Evolutionary conservation across 2,888 invertebrate genomes (phyloP), one percentile per base, ranked within the genome.

Genomic region (Apotomis turbidana): DNA sequence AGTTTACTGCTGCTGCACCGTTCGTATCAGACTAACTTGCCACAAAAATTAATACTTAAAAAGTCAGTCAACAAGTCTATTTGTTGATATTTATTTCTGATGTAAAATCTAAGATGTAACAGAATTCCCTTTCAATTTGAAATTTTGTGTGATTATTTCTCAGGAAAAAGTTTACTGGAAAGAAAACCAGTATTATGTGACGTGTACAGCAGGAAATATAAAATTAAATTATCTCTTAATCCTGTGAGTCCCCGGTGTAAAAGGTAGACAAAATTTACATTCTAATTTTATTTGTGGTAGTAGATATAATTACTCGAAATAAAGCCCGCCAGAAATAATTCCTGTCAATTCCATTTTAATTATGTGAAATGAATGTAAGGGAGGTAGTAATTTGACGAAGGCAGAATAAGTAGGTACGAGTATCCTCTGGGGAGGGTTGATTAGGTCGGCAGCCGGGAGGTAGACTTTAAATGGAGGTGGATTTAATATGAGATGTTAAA

Each of bases 321-420:
- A 41, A 41, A 41, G 6, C 51, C 63, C 15, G 8, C n/a, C 52
- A 6, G 41, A 51, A 41, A 59, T 52, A 13, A 70, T 52, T 68
- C 58, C 51, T 10, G 41, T 46, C 55, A 58, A 63, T 63, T 63
- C 58, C 27, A 51, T 67, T 68, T 68, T 71, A 68, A 71, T 68
- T 71, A 61, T 41, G 57, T 49, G 44, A 58, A 64, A 51, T 57
- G 13, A 60, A 44, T 44, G 59, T 66, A 59, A 58, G 58, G 60
- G 41, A 38, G 46, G 67, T 71, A 71, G 67, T 71, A 71, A 71
- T 68, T 57, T 67, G 67, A 71, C 60, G 67, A 51, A 62, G 71
- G 71, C 55, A 71, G 41, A 41, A 67, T 46, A 49, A 70, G 64
- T 59, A 62, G 55, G 55, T 5, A 12, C 41, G 41, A 41, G 41